Evolutionary conservation across 1,140 invertebrate species (phyloP).

Genomic region (Magallana angulata): DNA sequence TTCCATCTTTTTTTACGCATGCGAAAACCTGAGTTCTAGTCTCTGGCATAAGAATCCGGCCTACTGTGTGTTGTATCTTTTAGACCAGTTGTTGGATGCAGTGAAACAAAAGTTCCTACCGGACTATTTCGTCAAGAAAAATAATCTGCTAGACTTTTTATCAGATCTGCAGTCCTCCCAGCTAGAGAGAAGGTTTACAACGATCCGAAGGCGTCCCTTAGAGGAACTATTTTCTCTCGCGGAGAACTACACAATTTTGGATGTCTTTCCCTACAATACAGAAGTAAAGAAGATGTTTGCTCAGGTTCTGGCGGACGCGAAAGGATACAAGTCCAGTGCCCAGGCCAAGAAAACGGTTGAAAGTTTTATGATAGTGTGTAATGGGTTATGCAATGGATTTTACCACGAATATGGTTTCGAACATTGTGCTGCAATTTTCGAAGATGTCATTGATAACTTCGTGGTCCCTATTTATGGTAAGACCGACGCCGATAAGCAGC

Average conservation of each 20-base stretch:
- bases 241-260: conserved; percentile 53
- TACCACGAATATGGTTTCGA: conserved; percentile 57
- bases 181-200: conserved; percentile 49
- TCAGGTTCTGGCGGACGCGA: conserved; percentile 47
- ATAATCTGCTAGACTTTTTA: conserved; percentile 50
- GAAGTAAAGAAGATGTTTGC: conserved; percentile 51
- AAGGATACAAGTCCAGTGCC: conserved; percentile 42
- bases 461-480: conserved; percentile 48
- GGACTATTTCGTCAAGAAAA: conserved; percentile 47
- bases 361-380: conserved; percentile 41
- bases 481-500: conserved; percentile 45
- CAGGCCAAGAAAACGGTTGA: conserved; percentile 47
- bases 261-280: conserved; percentile 54
- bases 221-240: conserved; percentile 51
- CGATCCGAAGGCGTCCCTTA: conserved; percentile 42
- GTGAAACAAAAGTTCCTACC: conserved; percentile 50
- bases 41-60: conserved; percentile 54
- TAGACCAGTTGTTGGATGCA: conserved; percentile 42
- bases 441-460: conserved; percentile 54
- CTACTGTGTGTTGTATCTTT: conserved; percentile 44
- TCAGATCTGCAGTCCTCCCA: conserved; percentile 42
- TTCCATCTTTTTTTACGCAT: conserved; percentile 47
- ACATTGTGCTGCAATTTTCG: conserved; percentile 54
- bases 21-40: conserved; percentile 43
- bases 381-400: conserved; percentile 54